phyloP scores from a whole-genome alignment of 2,888 invertebrate genomes.

The Lasius platythorax region DNA sequence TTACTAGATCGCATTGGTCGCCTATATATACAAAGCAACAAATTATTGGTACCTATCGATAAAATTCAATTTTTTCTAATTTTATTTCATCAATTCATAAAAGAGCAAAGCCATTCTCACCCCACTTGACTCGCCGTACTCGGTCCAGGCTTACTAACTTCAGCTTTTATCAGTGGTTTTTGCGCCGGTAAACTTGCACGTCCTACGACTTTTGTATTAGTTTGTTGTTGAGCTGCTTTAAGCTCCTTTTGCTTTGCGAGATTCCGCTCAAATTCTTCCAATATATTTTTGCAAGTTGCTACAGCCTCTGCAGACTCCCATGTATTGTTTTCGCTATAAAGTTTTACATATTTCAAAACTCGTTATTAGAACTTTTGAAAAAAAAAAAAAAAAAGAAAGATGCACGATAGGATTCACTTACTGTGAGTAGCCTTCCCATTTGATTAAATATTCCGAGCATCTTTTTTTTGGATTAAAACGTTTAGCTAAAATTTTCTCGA shows the following conservation, averaged over 20 bases:
- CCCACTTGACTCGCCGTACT: conserved; percentile 82
- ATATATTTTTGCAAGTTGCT: conserved; percentile 91
- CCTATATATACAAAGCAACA: conserved; percentile 81
- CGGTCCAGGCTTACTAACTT: conserved; percentile 82
- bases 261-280: conserved; percentile 94
- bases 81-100: neutral
- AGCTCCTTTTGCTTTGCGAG: conserved; percentile 92
- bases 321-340: conserved; percentile 91
- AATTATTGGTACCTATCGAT: neutral
- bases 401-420: conserved; percentile 84
- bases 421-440: conserved; percentile 94
- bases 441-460: conserved; percentile 93
- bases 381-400: neutral
- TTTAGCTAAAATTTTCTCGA: conserved; percentile 94
- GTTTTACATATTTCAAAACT: conserved; percentile 26
- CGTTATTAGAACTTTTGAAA: conserved; percentile 17
- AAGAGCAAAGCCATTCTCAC: conserved; percentile 67
- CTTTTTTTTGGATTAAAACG: conserved; percentile 92
- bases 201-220: conserved; percentile 75
- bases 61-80: conserved; percentile 1
- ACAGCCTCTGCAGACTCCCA: conserved; percentile 94
- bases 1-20: conserved; percentile 93
- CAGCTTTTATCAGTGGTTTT: conserved; percentile 80
- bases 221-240: conserved; percentile 87
- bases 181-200: conserved; percentile 63